Evolutionary conservation across 2,797 vertebrate genomes (phyloP).

Genomic region (Myiotriccus ornatus): DNA sequence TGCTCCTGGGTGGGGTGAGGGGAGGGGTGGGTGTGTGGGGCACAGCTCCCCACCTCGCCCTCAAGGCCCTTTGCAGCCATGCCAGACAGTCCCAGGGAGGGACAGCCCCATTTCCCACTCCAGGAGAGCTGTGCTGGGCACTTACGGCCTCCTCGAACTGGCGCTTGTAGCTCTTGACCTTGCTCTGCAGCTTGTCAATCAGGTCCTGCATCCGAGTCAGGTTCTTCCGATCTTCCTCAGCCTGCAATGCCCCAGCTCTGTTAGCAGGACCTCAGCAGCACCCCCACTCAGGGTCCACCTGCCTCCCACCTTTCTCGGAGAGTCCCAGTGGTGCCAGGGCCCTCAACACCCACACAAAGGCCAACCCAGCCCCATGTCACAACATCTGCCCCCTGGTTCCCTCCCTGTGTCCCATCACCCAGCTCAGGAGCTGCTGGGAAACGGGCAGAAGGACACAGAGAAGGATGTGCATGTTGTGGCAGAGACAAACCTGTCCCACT

Average conservation of each 20-base stretch:
- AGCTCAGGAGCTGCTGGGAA: not conserved
- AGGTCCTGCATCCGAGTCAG: conserved; percentile 89
- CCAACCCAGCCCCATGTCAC: rapidly evolving
- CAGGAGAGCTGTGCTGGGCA: not conserved
- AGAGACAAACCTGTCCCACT: not conserved
- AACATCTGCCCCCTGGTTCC: rapidly evolving
- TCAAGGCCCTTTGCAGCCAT: rapidly evolving
- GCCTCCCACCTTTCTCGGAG: not conserved
- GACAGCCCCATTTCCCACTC: not conserved
- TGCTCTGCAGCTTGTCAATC: conserved; percentile 92
- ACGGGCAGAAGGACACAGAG: not conserved
- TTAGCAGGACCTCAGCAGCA: not conserved
- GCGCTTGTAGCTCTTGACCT: conserved; percentile 93
- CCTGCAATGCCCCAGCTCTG: conserved; percentile 59
- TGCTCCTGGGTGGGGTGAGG: conserved; percentile 78
- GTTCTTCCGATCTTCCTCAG: conserved; percentile 92
- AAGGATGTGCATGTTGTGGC: not conserved
- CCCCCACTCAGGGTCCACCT: not conserved
- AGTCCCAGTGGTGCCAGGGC: not conserved
- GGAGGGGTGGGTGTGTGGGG: rapidly evolving
- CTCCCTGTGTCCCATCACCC: not conserved
- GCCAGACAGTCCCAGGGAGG: not conserved
- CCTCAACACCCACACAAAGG: too few species aligned
- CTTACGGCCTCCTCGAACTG: conserved; percentile 92
- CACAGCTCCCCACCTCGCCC: rapidly evolving